Conservation (phyloP, 1,140 invertebrate genomes). For the Ceratina calcarata region DNA sequence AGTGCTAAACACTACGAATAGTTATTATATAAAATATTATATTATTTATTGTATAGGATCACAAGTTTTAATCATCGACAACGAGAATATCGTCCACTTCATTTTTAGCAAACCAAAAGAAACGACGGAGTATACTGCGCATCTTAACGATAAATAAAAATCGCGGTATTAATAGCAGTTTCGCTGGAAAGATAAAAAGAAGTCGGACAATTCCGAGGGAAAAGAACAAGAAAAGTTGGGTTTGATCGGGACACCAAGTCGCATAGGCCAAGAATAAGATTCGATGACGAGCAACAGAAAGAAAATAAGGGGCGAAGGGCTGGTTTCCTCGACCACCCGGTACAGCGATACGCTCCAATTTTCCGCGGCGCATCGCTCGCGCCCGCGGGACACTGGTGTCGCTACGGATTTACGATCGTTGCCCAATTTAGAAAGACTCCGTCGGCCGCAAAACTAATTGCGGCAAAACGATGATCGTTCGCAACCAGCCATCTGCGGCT, state of each 20-base stretch:
- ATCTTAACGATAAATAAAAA: constrained; percentile 13
- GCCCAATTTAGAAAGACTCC: constrained; percentile 62
- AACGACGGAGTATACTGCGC: background rate
- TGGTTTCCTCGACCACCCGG: constrained; percentile 58
- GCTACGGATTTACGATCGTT: constrained; percentile 63
- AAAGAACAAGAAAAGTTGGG: background rate
- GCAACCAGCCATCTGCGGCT: constrained; percentile 1
- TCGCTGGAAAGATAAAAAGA: background rate
- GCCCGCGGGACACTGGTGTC: constrained; percentile 49
- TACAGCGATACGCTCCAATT: constrained; percentile 62
- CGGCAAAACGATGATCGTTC: constrained; percentile 67
- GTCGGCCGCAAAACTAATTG: constrained; percentile 65
- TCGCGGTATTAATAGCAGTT: constrained; percentile 10
- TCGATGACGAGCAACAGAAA: constrained; percentile 20
- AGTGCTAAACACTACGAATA: too few species aligned
- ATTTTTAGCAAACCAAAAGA: background rate
- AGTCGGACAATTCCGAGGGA: background rate
- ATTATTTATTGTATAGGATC: too few species aligned
- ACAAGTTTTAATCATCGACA: too few species aligned
- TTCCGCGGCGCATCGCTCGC: constrained; percentile 51
- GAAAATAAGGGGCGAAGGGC: constrained; percentile 17
- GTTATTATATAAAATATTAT: too few species aligned
- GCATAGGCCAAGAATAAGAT: constrained; percentile 39
- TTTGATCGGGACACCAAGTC: background rate
- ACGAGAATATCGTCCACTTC: too few species aligned